These are phyloP conservation scores for Lobophora halterata DNA, from an alignment of 2,888 invertebrate species.

Conservation along the genomic window DNA sequence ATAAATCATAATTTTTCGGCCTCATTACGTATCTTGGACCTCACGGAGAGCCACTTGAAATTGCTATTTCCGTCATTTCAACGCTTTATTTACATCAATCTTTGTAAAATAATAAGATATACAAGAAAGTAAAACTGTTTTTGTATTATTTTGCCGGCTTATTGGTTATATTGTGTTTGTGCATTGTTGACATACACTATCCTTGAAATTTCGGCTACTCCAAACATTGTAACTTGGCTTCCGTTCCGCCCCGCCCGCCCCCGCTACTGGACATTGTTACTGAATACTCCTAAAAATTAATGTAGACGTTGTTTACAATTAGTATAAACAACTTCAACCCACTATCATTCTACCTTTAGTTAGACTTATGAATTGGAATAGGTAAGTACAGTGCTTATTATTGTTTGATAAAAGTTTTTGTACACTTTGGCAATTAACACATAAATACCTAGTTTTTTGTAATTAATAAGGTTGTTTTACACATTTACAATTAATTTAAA, in stretches of 20 bases:
- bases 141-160: conserved; percentile 47
- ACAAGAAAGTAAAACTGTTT: neutral
- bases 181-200: conserved; percentile 51
- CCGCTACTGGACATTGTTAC: too few species aligned
- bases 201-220: conserved; percentile 46
- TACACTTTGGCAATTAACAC: too few species aligned
- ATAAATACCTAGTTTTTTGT: too few species aligned
- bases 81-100: conserved; percentile 1
- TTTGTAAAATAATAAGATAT: neutral
- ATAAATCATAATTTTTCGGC: conserved; percentile 14
- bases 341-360: too few species aligned
- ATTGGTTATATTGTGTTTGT: conserved; percentile 59
- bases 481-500: too few species aligned
- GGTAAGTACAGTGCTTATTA: too few species aligned
- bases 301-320: neutral
- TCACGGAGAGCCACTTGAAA: conserved; percentile 17
- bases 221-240: neutral
- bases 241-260: neutral
- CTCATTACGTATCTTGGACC: conserved; percentile 10
- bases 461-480: too few species aligned
- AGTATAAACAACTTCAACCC: too few species aligned
- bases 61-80: conserved; percentile 13
- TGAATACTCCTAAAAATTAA: too few species aligned
- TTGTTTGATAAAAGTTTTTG: too few species aligned
- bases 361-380: too few species aligned